Evolutionary conservation across 2,888 invertebrate species (phyloP).

Genomic region (Pterostichus niger): DNA sequence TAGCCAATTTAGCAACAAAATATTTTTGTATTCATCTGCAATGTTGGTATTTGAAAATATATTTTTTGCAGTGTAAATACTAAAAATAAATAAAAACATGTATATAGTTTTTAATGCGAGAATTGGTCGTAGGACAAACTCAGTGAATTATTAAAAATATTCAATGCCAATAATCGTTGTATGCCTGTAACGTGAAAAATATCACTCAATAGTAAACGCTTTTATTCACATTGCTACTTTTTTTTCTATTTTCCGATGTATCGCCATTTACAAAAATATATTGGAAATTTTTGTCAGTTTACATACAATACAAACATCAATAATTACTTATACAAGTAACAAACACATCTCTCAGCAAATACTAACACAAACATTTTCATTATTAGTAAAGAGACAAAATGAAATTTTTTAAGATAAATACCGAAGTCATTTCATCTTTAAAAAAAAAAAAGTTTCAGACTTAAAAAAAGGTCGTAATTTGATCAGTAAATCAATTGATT

Average conservation of each 20-base stretch:
- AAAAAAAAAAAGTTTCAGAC: too few species aligned
- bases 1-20: background rate
- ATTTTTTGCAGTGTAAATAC: slow-evolving; percentile 12
- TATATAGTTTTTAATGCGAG: slow-evolving; percentile 22
- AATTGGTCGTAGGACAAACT: slow-evolving; percentile 27
- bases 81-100: slow-evolving; percentile 24
- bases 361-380: too few species aligned
- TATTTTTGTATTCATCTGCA: background rate
- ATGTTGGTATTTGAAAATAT: slow-evolving; percentile 17
- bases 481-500: too few species aligned
- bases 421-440: too few species aligned
- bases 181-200: slow-evolving; percentile 21
- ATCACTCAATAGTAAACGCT: slow-evolving; percentile 24
- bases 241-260: background rate
- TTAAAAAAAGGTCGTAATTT: too few species aligned
- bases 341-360: too few species aligned
- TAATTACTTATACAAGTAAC: background rate
- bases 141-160: slow-evolving; percentile 29
- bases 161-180: slow-evolving; percentile 23
- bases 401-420: too few species aligned
- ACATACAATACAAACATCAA: slow-evolving; percentile 4
- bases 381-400: too few species aligned
- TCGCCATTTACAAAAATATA: slow-evolving; percentile 29
- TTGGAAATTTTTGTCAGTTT: slow-evolving; percentile 18
- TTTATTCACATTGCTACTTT: background rate